phyloP scores from a whole-genome alignment of 2,797 vertebrate species.

The Sylvilagus floridanus region DNA sequence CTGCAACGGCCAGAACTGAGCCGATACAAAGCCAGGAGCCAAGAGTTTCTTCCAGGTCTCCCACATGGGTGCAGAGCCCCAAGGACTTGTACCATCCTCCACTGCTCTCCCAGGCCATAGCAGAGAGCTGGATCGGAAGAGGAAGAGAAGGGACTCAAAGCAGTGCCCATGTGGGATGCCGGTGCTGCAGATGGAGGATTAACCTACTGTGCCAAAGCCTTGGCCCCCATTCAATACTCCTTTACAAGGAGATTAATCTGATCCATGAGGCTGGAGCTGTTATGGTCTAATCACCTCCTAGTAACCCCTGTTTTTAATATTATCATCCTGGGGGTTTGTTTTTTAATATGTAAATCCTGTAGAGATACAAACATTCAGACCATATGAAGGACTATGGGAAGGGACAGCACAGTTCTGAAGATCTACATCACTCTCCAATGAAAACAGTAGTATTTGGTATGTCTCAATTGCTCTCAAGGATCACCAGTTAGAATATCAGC shows the following conservation, averaged over 20 bases:
- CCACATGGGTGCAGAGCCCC: too few relatives aligned
- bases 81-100: too few relatives aligned
- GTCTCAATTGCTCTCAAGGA: neutral
- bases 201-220: too few relatives aligned
- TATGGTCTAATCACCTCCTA: neutral
- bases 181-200: too few relatives aligned
- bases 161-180: too few relatives aligned
- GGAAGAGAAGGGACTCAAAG: too few relatives aligned
- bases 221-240: neutral
- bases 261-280: neutral
- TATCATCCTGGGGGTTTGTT: neutral
- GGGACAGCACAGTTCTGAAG: neutral
- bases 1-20: too few relatives aligned
- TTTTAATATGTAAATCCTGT: neutral
- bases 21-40: too few relatives aligned
- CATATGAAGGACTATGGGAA: neutral
- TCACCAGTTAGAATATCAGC: neutral
- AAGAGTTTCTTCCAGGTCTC: too few relatives aligned
- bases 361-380: neutral
- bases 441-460: neutral
- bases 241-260: neutral
- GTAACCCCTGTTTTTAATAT: neutral
- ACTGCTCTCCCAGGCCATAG: too few relatives aligned
- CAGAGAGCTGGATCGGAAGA: too few relatives aligned
- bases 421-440: neutral